Conservation (phyloP, 2,888 invertebrate species). For the Leptarthrus brevirostris region DNA sequence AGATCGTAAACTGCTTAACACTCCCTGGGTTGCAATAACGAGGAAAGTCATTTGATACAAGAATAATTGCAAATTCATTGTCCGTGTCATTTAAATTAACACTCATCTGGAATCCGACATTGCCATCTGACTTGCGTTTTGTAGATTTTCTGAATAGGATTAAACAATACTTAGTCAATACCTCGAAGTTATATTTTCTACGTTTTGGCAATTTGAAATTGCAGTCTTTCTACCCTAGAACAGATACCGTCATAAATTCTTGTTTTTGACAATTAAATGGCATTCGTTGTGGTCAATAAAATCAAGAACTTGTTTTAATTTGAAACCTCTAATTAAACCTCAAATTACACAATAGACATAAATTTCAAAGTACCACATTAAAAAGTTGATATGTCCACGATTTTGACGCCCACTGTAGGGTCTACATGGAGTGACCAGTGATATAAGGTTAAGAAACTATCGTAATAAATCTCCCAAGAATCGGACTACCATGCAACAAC, state of each 20-base stretch:
- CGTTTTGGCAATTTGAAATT: background rate
- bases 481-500: constrained; percentile 54
- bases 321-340: constrained; percentile 35
- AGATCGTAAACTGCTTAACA: constrained; percentile 49
- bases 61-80: constrained; percentile 46
- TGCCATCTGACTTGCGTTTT: constrained; percentile 9
- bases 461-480: constrained; percentile 44
- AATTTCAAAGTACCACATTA: constrained; percentile 29
- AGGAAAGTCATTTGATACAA: constrained; percentile 35
- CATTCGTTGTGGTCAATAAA: background rate
- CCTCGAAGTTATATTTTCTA: background rate
- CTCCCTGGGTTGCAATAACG: constrained; percentile 41
- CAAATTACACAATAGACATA: constrained; percentile 35
- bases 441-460: background rate
- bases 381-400: constrained; percentile 26
- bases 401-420: constrained; percentile 27
- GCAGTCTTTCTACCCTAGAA: too few relatives aligned
- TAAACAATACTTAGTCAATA: background rate
- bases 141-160: background rate
- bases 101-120: background rate
- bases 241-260: too few relatives aligned
- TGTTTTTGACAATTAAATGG: too few relatives aligned
- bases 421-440: background rate
- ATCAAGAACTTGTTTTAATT: background rate
- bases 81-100: constrained; percentile 45